Evolutionary conservation across 2,888 invertebrate species (phyloP).

Genomic region (Drosophila incognita): DNA sequence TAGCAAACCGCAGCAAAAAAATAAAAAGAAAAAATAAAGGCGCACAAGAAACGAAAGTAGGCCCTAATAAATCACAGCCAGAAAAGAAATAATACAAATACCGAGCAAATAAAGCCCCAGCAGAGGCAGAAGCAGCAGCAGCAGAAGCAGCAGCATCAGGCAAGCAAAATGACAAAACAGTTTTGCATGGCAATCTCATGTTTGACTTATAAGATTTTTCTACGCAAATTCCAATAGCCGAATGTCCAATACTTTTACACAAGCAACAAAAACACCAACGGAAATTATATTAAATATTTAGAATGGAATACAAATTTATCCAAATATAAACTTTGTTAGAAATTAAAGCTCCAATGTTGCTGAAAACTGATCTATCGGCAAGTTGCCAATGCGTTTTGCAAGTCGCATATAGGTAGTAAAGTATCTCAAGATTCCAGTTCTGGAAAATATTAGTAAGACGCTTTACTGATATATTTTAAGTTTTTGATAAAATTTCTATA

Average conservation of each 20-base stretch:
- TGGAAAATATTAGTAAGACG: background rate
- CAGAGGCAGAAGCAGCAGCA: background rate
- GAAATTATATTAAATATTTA: background rate
- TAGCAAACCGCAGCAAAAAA: conserved; percentile 50
- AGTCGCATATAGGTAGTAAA: background rate
- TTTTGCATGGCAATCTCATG: conserved; percentile 68
- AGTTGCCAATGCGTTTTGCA: background rate
- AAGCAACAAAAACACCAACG: conserved; percentile 2
- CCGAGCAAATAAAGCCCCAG: conserved; percentile 44
- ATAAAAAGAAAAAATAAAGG: conserved; percentile 8
- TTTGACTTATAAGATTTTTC: conserved; percentile 79
- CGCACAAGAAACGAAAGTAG: conserved; percentile 30
- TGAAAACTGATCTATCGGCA: background rate
- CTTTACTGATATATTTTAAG: background rate
- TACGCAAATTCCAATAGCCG: conserved; percentile 62
- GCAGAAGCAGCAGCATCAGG: conserved; percentile 1
- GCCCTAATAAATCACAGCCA: conserved; percentile 72
- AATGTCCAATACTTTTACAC: conserved; percentile 31
- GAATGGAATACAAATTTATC: background rate
- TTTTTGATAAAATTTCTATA: conserved; percentile 7
- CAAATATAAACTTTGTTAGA: background rate
- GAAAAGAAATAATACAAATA: conserved; percentile 71
- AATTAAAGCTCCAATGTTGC: fast-evolving
- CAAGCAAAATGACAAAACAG: conserved; percentile 70
- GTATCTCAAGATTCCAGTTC: background rate